phyloP scores from a whole-genome alignment of 1,140 invertebrate species.

The Calephelis virginiensis region DNA sequence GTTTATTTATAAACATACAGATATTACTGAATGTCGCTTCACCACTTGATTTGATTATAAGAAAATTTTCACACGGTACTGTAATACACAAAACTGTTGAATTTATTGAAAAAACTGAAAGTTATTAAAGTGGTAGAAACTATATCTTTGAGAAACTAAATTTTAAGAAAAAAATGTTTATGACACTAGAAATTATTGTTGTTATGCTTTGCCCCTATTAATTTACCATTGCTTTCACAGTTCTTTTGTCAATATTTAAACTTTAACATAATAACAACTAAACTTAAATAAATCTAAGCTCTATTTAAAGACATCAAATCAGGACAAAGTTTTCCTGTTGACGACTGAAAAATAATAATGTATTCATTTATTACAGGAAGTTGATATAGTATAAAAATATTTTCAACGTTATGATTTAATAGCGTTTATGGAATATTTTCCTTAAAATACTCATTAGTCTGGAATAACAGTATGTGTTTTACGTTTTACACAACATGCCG shows the following conservation, averaged over 20 bases:
- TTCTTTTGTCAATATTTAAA: not conserved
- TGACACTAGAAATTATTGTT: too few relatives aligned
- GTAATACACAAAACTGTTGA: too few relatives aligned
- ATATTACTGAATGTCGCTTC: too few relatives aligned
- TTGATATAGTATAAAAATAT: slow-evolving; percentile 16
- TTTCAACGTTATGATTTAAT: slow-evolving; percentile 19
- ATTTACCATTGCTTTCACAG: too few relatives aligned
- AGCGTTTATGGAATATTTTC: slow-evolving; percentile 16
- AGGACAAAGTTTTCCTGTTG: slow-evolving; percentile 26
- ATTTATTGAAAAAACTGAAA: too few relatives aligned
- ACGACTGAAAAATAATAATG: slow-evolving; percentile 27
- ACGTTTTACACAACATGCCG: slow-evolving; percentile 9
- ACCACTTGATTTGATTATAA: too few relatives aligned
- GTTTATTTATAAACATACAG: too few relatives aligned
- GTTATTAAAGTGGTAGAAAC: too few relatives aligned
- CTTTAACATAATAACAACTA: not conserved
- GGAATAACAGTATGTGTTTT: slow-evolving; percentile 23
- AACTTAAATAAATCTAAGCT: not conserved
- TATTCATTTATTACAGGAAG: slow-evolving; percentile 23
- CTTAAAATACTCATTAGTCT: slow-evolving; percentile 16
- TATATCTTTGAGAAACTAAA: too few relatives aligned
- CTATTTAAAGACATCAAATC: slow-evolving; percentile 1
- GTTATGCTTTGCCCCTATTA: too few relatives aligned
- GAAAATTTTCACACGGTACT: too few relatives aligned
- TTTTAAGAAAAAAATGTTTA: too few relatives aligned